Evolutionary conservation across 1,140 invertebrate species (phyloP).

Genomic region (Oreohelix idahoensis): DNA sequence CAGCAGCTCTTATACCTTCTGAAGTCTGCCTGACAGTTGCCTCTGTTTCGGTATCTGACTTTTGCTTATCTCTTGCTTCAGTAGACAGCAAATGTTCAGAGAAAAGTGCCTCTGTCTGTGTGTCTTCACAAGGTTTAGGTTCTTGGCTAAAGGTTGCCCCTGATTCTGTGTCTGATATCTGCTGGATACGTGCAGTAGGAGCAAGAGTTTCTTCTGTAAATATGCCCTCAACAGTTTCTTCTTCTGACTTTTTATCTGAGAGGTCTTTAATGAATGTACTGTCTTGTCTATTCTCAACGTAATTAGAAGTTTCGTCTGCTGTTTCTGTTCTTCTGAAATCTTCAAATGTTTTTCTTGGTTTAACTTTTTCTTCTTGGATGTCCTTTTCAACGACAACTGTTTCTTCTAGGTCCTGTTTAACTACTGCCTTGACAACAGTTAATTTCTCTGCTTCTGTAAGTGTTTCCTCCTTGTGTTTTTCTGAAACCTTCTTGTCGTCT

Average conservation of each 20-base stretch:
- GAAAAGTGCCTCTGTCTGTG: background rate
- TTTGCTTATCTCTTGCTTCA: background rate
- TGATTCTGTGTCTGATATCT: background rate
- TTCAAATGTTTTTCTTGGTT: background rate
- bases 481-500: background rate
- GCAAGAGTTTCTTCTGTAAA: background rate
- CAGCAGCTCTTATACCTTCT: background rate
- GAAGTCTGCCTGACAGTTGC: conserved; percentile 82
- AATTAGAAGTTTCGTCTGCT: background rate
- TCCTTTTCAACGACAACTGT: background rate
- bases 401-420: background rate
- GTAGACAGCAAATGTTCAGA: background rate
- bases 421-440: background rate
- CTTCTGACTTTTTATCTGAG: background rate
- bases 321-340: background rate
- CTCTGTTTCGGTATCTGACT: background rate
- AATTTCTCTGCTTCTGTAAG: background rate
- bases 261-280: background rate
- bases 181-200: background rate
- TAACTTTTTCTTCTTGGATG: background rate
- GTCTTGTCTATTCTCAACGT: background rate
- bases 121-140: background rate
- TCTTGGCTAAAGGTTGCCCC: background rate
- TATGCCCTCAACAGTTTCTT: background rate
- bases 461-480: background rate